Percentiles rank a stretch among this genome's conserved stretches.
Evolutionary conservation across 2,113 vertebrate genomes (phyloP).

Genomic region (Solea senegalensis): DNA sequence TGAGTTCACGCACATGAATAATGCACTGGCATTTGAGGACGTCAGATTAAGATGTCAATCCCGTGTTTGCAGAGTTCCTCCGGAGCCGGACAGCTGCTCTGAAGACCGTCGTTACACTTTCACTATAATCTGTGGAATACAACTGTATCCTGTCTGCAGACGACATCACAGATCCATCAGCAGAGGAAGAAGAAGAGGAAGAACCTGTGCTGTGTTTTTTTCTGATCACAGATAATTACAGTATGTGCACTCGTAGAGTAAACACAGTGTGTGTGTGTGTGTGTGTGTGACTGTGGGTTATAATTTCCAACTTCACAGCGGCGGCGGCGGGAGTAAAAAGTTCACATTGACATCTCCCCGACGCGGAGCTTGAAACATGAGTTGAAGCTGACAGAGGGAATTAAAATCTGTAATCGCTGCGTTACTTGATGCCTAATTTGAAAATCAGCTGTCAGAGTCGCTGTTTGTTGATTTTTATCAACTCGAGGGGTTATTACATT

Average conservation of each 20-base stretch:
- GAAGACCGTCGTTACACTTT: constrained; percentile 42
- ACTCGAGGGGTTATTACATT: constrained; percentile 81
- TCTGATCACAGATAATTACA: constrained; percentile 76
- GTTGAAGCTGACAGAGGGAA: constrained; percentile 82
- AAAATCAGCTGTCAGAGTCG: constrained; percentile 77
- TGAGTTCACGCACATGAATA: too few relatives aligned
- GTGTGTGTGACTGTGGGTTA: neutral
- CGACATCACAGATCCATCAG: constrained; percentile 56
- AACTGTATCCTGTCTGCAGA: constrained; percentile 28
- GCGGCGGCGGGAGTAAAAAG: constrained; percentile 73
- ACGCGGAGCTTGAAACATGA: constrained; percentile 75
- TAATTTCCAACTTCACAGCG: constrained; percentile 69
- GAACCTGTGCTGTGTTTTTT: constrained; percentile 45
- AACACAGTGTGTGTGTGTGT: constrained; percentile 46
- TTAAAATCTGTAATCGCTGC: constrained; percentile 79
- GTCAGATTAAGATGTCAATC: too few relatives aligned
- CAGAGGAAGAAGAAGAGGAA: constrained; percentile 57
- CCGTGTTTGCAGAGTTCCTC: too few relatives aligned
- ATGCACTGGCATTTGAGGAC: too few relatives aligned
- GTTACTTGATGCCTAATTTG: constrained; percentile 74
- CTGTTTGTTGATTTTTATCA: constrained; percentile 84
- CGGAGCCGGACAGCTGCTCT: constrained; percentile 7
- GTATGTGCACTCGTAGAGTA: constrained; percentile 61
- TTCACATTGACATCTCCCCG: constrained; percentile 73
- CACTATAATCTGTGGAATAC: constrained; percentile 27